Base-by-base conservation (phyloP, 2,113 vertebrate species). In the Misgurnus anguillicaudatus region DNA sequence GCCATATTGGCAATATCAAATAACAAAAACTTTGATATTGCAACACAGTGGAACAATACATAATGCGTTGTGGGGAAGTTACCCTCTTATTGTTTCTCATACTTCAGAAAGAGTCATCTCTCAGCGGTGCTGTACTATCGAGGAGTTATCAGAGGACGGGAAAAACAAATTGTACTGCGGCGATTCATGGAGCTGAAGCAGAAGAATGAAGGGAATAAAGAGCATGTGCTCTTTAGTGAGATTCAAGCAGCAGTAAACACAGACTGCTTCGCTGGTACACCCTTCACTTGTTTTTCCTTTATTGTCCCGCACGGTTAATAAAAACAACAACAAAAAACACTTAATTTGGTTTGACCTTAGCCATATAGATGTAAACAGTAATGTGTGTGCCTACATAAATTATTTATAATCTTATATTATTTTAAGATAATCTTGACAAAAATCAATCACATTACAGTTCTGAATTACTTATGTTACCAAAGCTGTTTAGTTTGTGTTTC, bases 101-200 rank as follows among this genome's bases (percentile, higher is more conserved):
- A 5, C 78, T 77, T 82, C 86, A 94, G 93, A 55, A 87, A 39
- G 82, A 90, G 77, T 36, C 92, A 94, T 78, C 87, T 93, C 63
- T 67, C 84, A 0, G 91, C 91, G 0, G 78, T 93, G 9, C 85
- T 94, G 79, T 83, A 85, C 58, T 93, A 93, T 84, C 80, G 91
- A 58, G 93, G 93, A 7, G 60, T 88, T 16, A 2, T 38, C 21
- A 41, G 87, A 4, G 89, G 90, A 16, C 80, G 85, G 0, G 89
- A 91, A 6, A 86, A 81, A 51, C 89, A 81, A 57, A 63, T 78
- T 41, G 89, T 93, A 71, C 87, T 93, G 1, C 87, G 75, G 60
- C 53, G 6, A 1, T 63, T 93, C 19, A 5, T 57, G 0, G 61
- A 85, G 73, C 82, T 92, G 69, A 90, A 87, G 83, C 79, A 57